phyloP scores from a whole-genome alignment of 2,113 vertebrate genomes.

The Speoplatyrhinus poulsoni region DNA sequence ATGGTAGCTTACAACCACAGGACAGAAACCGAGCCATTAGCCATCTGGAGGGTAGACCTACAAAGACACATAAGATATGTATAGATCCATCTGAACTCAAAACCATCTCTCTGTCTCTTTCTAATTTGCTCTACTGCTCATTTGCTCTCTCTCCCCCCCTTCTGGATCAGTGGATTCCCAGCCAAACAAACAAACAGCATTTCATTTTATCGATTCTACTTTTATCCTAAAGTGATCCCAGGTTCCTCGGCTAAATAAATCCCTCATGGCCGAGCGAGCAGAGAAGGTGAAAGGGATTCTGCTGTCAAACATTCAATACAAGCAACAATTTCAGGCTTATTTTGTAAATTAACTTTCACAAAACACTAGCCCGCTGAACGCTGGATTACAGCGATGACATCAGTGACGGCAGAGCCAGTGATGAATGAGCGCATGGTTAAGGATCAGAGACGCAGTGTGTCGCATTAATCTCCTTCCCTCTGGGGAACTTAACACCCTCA shows the following conservation, averaged over 20 bases:
- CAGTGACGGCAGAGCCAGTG: conserved; percentile 27
- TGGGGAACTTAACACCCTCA: conserved; percentile 52
- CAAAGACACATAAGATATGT: too few relatives aligned
- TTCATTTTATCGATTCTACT: conserved; percentile 18
- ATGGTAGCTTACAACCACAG: conserved; percentile 25
- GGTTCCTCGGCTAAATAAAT: conserved; percentile 30
- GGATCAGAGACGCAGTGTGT: conserved; percentile 57
- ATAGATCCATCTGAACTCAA: not conserved
- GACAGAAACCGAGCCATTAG: conserved; percentile 24
- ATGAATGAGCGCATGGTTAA: conserved; percentile 43
- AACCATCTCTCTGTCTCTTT: not conserved
- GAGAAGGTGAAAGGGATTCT: not conserved
- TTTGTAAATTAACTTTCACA: conserved; percentile 15
- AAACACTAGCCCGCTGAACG: conserved; percentile 19
- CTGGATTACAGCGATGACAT: conserved; percentile 24
- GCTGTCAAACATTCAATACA: too few relatives aligned
- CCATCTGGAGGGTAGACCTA: conserved; percentile 21
- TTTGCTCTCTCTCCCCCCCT: not conserved
- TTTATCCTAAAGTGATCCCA: conserved; percentile 35
- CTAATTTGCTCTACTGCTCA: not conserved
- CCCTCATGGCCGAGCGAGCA: conserved; percentile 23
- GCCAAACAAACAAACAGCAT: conserved; percentile 16
- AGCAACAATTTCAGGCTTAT: conserved; percentile 12
- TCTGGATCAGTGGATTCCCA: conserved; percentile 8
- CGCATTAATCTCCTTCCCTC: conserved; percentile 61